Evolutionary conservation across 2,888 invertebrate genomes (phyloP).

Genomic region (Ophion ventricosus): DNA sequence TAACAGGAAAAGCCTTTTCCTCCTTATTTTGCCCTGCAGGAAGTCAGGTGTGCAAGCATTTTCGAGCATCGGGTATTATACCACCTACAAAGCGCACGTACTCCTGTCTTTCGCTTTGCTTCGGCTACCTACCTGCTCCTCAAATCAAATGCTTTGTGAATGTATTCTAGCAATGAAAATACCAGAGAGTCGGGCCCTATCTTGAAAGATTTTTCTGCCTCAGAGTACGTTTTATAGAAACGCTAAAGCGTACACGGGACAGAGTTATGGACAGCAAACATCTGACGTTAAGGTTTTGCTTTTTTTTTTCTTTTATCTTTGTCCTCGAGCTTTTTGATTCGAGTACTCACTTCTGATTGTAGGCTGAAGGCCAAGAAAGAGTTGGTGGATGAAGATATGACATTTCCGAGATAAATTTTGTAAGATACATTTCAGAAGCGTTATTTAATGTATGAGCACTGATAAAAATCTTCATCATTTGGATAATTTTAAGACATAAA

Average conservation of each 20-base stretch:
- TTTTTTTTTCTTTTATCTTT: not conserved
- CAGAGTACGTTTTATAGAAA: slow-evolving; percentile 1
- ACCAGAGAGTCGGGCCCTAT: slow-evolving; percentile 5
- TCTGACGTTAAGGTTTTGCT: not conserved
- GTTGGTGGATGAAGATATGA: not conserved
- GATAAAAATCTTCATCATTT: too few relatives aligned
- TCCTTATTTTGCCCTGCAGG: not conserved
- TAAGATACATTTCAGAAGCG: not conserved
- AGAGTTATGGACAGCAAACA: not conserved
- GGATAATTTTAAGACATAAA: too few relatives aligned
- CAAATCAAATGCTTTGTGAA: slow-evolving; percentile 50
- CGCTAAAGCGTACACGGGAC: not conserved
- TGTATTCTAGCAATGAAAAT: slow-evolving; percentile 45
- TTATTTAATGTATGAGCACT: too few relatives aligned
- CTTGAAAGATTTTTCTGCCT: slow-evolving; percentile 16
- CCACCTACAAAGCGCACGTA: slow-evolving; percentile 15
- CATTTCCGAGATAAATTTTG: not conserved
- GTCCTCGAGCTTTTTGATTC: not conserved
- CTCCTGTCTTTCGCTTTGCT: slow-evolving; percentile 21
- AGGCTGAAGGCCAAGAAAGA: not conserved
- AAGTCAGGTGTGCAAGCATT: slow-evolving; percentile 46
- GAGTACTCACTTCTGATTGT: not conserved
- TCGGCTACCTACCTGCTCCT: slow-evolving; percentile 8
- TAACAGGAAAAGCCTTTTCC: not conserved
- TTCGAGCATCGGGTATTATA: slow-evolving; percentile 29